Base-by-base conservation (phyloP, 92 coral and sea anemone species). In the Heteractis magnifica region DNA sequence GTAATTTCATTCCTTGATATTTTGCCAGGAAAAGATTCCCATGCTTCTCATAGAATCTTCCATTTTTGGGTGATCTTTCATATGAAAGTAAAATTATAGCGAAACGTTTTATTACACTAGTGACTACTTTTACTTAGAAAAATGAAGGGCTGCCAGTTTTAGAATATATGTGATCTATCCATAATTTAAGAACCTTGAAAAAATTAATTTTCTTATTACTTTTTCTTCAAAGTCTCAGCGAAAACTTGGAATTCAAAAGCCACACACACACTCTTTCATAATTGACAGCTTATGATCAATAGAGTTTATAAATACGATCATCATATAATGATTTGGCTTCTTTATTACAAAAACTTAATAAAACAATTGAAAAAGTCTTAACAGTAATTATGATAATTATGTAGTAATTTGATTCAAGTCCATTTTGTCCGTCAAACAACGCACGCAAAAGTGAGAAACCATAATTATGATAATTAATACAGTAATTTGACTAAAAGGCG, bases 401-500 rank as follows among this genome's bases (percentile, higher is more conserved):
- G 15, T 48, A 7, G 49, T 68, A 21, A 68, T 68, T 68, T 23
- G 8, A 6, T 4, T 20, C 49, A 13, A n/a, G 71, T 64, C 4
- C 8, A 64, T 68, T 68, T 23, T 68, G 12, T 68, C 49, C 10
- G 10, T 48, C 49, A n/a, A 21, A 26, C 49, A 21, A 68, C 73
- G 10, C 49, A 68, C 73, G 73, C 73, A 68, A 68, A 18, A 6
- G 3, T n/a, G 70, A 55, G 70, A 16, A 68, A 8, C 14, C 49
- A n/a, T 68, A 8, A 68, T 68, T 26, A 26, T 68, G 48, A 10
- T 68, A 68, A 68, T 68, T 23, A 68, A 62, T 68, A 68, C 73
- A 68, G 73, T 23, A 26, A 68, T 68, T 68, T 68, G 73, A 68
- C 73, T 68, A 68, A 68, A 68, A 68, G 73, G 73, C 73, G 73